These are phyloP conservation scores for Rhea americana DNA, from an alignment of 2,113 vertebrate genomes.

Conservation along the genomic window DNA sequence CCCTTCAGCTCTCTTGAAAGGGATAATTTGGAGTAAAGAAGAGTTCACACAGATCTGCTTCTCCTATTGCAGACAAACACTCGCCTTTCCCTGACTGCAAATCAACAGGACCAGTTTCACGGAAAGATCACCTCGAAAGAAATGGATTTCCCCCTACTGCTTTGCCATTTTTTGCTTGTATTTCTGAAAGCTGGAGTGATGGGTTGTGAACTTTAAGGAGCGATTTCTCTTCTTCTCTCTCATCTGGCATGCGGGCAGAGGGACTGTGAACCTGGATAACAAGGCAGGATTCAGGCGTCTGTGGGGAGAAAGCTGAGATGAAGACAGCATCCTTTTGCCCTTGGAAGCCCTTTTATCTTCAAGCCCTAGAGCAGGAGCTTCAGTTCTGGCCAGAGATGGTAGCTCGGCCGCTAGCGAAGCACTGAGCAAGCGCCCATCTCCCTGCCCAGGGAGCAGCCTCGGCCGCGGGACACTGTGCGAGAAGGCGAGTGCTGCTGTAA, in stretches of 20 bases:
- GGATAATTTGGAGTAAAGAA: not conserved
- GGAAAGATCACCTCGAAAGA: constrained; percentile 44
- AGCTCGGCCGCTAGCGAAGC: too few relatives aligned
- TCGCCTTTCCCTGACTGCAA: constrained; percentile 18
- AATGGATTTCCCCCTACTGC: constrained; percentile 58
- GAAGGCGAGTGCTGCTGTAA: not conserved
- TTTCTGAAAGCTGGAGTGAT: constrained; percentile 45
- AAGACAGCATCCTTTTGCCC: not conserved
- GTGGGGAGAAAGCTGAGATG: not conserved
- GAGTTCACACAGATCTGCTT: constrained; percentile 50
- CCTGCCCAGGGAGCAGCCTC: not conserved
- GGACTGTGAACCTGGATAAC: not conserved
- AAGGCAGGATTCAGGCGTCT: not conserved
- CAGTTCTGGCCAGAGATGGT: not conserved
- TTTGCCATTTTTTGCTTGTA: constrained; percentile 55
- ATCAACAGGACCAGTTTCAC: constrained; percentile 48
- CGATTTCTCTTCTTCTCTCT: constrained; percentile 39
- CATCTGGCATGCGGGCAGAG: constrained; percentile 8
- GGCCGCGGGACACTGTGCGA: fast-evolving
- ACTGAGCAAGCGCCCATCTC: not conserved
- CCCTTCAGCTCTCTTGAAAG: not conserved
- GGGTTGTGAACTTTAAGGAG: constrained; percentile 51
- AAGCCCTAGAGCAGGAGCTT: fast-evolving
- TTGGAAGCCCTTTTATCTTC: not conserved
- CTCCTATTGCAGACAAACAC: constrained; percentile 45